These are phyloP conservation scores for Sterrhoptilus dennistouni DNA, from an alignment of 2,113 vertebrate genomes.

Conservation along the genomic window DNA sequence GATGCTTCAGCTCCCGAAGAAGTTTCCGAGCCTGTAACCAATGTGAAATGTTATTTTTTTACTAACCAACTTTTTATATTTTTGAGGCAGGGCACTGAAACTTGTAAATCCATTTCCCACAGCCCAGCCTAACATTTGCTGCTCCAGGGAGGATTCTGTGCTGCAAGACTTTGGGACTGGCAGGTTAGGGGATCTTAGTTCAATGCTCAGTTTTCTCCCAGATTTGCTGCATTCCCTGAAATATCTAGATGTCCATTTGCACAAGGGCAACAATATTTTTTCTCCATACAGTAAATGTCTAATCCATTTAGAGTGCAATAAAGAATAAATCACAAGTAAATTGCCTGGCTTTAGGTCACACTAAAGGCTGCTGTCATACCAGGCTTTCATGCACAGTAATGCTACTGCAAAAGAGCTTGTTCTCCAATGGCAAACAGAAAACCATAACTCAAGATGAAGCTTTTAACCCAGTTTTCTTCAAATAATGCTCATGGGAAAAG, in stretches of 20 bases:
- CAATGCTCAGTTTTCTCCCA: not conserved
- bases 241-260: not conserved
- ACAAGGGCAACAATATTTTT: not conserved
- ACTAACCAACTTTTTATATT: not conserved
- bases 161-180: not conserved
- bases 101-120: not conserved
- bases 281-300: not conserved
- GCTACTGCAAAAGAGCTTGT: not conserved
- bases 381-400: not conserved
- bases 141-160: not conserved
- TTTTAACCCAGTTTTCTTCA: slow-evolving; percentile 18
- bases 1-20: slow-evolving; percentile 90
- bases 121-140: not conserved
- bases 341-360: not conserved
- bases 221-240: not conserved
- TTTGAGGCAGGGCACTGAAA: not conserved
- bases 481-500: not conserved
- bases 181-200: not conserved
- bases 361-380: not conserved
- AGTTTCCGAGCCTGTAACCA: slow-evolving; percentile 86
- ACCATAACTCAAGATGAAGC: not conserved
- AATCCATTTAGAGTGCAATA: not conserved
- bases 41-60: not conserved
- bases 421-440: not conserved
- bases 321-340: not conserved